These are phyloP conservation scores for Thymelicus lineola DNA, from an alignment of 2,888 invertebrate genomes.

Conservation along the genomic window DNA sequence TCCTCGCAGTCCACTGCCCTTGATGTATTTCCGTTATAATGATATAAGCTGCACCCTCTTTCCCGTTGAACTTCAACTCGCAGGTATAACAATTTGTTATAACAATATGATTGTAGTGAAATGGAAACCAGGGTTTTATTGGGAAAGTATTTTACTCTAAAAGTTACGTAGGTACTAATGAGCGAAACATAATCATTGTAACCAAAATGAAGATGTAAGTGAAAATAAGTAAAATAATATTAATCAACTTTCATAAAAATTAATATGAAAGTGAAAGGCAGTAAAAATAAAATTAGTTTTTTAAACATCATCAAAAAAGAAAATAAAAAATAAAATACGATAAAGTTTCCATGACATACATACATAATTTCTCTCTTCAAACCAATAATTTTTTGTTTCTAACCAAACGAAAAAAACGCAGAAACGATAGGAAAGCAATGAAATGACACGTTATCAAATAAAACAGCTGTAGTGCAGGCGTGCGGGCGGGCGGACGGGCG, in stretches of 20 bases:
- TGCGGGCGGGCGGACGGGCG: constrained; percentile 67
- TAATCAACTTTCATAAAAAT: not conserved
- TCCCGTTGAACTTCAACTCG: not conserved
- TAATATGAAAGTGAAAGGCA: not conserved
- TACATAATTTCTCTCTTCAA: not conserved
- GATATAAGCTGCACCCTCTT: constrained; percentile 11
- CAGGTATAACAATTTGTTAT: not conserved
- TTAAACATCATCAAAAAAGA: not conserved
- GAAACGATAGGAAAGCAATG: constrained; percentile 39
- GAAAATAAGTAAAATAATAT: not conserved
- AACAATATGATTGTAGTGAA: no score
- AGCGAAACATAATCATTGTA: not conserved
- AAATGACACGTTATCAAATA: constrained; percentile 66
- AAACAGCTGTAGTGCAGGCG: constrained; percentile 80
- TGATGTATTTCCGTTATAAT: constrained; percentile 41
- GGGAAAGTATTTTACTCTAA: no score
- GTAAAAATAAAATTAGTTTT: no score
- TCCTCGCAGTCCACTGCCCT: constrained; percentile 43
- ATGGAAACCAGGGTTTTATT: no score
- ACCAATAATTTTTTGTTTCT: no score
- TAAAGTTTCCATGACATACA: not conserved
- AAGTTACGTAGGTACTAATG: no score
- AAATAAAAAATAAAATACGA: not conserved
- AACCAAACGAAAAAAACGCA: constrained; percentile 13
- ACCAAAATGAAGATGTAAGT: not conserved